These are phyloP conservation scores for Tetragonula clypearis DNA, from an alignment of 1,140 invertebrate species.

Conservation along the genomic window DNA sequence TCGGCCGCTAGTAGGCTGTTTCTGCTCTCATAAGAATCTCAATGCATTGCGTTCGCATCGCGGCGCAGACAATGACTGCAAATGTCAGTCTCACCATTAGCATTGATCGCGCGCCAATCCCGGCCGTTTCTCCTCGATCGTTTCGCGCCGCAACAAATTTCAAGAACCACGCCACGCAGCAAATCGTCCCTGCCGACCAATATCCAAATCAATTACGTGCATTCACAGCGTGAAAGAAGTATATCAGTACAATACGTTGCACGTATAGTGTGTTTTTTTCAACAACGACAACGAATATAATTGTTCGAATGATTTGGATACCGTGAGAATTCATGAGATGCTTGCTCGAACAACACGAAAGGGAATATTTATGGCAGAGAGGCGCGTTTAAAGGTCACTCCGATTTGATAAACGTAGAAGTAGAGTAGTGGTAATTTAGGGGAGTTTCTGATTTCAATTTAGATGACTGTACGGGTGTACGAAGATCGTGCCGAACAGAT, in stretches of 20 bases:
- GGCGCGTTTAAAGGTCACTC: neutral
- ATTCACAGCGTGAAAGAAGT: neutral
- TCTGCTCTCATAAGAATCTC: conserved; percentile 71
- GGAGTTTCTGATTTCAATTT: neutral
- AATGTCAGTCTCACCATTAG: conserved; percentile 81
- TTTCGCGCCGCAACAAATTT: conserved; percentile 57
- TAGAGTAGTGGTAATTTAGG: neutral
- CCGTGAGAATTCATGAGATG: too few species aligned
- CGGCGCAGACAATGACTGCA: conserved; percentile 76
- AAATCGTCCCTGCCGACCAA: conserved; percentile 18
- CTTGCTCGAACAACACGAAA: too few species aligned
- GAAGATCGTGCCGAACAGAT: neutral
- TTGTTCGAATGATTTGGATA: neutral
- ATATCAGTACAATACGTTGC: too few species aligned
- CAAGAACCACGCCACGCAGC: conserved; percentile 27
- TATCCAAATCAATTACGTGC: neutral
- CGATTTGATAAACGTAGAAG: neutral
- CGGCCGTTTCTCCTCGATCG: conserved; percentile 50
- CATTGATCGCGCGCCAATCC: conserved; percentile 77
- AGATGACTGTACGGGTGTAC: neutral
- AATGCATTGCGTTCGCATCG: conserved; percentile 62
- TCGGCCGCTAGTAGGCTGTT: conserved; percentile 12
- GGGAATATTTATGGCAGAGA: neutral
- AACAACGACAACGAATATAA: neutral
- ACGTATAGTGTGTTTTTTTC: too few species aligned